Evolutionary conservation across 2,888 invertebrate species (phyloP), one percentile per base, ranked within the genome.

Genomic region (Lasioglossum zephyrum): DNA sequence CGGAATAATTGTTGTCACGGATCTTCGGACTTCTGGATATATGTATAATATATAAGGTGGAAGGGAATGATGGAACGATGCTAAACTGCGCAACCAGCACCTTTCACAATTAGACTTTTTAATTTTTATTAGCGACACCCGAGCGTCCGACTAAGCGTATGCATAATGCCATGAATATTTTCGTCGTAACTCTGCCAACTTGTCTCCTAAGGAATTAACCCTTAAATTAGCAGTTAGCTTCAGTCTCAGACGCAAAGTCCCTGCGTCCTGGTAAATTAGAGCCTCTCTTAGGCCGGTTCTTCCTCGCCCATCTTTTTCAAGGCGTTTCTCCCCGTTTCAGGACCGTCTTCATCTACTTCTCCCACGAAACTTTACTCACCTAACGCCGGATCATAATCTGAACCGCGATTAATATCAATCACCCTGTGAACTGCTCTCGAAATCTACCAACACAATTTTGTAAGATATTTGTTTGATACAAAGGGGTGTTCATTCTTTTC

Each of bases 101-200:
- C 91, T 91, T 90, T 92, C 87, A 93, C 94, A 95, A 95, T 95
- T 95, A 95, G 94, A 95, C 95, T 95, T 95, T 95, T 95, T 95
- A 95, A 95, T 95, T 95, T 95, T 95, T 94, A 95, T 95, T 95
- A 95, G 94, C 92, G 88, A 88, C 89, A 92, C 89, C 86, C 92
- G 91, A 3, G 75, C 91, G 90, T 85, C 92, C 91, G 91, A 92
- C 94, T 94, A 94, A 95, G 93, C 94, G 94, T 95, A 95, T 95
- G 95, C 95, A 95, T 95, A 95, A 95, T 95, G 94, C 95, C 93
- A 95, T 95, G 95, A 95, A 95, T 95, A 95, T 95, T 95, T 95
- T 94, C 93, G 93, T 94, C 94, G 93, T 95, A 95, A 95, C 94
- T 95, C 94, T 95, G 94, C 94, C 95, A 95, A 95, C 95, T 95